Percentiles rank a stretch among this genome's conserved stretches.
Evolutionary conservation across 1,140 invertebrate species (phyloP).

Genomic region (Drosophila repletoides): DNA sequence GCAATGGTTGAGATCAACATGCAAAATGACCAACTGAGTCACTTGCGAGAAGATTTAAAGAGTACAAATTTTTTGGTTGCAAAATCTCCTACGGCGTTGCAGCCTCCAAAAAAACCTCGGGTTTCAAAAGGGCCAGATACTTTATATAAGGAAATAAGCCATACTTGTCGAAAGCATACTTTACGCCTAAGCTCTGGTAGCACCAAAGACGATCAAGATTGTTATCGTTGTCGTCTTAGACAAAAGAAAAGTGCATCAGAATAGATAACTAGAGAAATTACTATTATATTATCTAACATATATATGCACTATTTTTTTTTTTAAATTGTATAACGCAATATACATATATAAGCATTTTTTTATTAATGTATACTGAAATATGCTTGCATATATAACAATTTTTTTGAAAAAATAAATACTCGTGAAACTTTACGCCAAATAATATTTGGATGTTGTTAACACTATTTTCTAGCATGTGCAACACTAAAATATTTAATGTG

Average conservation of each 20-base stretch:
- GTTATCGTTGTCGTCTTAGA: constrained; percentile 39
- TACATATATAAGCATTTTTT: no score
- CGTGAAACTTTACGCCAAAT: neutral
- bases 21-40: constrained; percentile 31
- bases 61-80: constrained; percentile 13
- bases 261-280: neutral
- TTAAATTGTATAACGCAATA: no score
- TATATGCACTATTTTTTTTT: no score
- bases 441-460: neutral
- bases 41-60: constrained; percentile 43
- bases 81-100: neutral
- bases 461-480: no score
- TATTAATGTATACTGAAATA: neutral
- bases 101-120: neutral
- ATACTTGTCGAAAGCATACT: constrained; percentile 29
- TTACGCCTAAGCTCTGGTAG: neutral
- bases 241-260: constrained; percentile 6
- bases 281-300: no score
- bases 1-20: constrained; percentile 69
- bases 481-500: no score
- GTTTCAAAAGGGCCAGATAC: no score
- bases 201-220: neutral
- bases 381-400: neutral
- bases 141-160: no score
- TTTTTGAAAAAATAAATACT: neutral